Percentiles rank a stretch among this genome's conserved stretches.
Evolutionary conservation across 1,140 invertebrate genomes (phyloP).

Genomic region (Drosophila lacertosa): DNA sequence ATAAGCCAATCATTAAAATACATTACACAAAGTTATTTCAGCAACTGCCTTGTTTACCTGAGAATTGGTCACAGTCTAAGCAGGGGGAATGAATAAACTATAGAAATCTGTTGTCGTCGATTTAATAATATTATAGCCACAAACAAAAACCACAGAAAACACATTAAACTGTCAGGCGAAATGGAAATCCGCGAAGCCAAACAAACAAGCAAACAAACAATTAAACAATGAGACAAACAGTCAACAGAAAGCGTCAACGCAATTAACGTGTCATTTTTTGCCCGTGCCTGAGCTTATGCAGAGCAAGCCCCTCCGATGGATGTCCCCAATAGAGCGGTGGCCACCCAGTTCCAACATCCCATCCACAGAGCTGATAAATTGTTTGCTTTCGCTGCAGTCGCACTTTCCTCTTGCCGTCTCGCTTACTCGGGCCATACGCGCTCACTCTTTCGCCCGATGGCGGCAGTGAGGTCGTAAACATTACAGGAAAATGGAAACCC

Average conservation of each 20-base stretch:
- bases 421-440: too few relatives aligned
- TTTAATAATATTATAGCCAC: slow-evolving; percentile 42
- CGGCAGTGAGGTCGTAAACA: slow-evolving; percentile 15
- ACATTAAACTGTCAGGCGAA: slow-evolving; percentile 33
- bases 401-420: slow-evolving; percentile 4
- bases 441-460: neutral
- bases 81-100: neutral
- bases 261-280: slow-evolving; percentile 54
- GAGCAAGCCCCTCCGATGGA: neutral
- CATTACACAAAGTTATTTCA: neutral
- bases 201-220: slow-evolving; percentile 30
- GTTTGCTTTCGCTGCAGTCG: slow-evolving; percentile 31
- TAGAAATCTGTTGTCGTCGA: slow-evolving; percentile 5
- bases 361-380: slow-evolving; percentile 30
- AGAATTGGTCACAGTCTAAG: slow-evolving; percentile 43
- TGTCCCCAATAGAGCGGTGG: neutral
- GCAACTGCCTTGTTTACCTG: neutral
- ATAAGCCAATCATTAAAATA: neutral
- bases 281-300: neutral
- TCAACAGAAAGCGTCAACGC: slow-evolving; percentile 55
- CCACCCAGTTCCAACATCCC: slow-evolving; percentile 6
- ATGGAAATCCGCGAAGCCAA: slow-evolving; percentile 27
- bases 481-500: slow-evolving; percentile 33
- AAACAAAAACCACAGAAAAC: slow-evolving; percentile 33
- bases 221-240: slow-evolving; percentile 24